Conservation (phyloP, 2,797 vertebrate species). For the Dallia pectoralis region DNA sequence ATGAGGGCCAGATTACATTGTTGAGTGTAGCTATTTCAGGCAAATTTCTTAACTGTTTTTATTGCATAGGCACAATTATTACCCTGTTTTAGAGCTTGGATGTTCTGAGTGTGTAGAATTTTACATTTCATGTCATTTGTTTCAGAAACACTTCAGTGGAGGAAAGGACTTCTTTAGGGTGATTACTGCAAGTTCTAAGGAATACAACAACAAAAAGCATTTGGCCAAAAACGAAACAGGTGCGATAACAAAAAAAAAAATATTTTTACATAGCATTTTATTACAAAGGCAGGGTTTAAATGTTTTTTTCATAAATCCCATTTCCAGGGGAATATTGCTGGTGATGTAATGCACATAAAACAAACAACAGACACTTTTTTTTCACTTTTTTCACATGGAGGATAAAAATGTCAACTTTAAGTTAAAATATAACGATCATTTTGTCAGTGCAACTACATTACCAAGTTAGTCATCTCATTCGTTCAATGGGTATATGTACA, state of each 20-base stretch:
- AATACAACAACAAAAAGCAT: slow-evolving; percentile 1
- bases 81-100: neutral
- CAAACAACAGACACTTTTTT: too few relatives aligned
- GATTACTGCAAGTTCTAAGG: slow-evolving; percentile 49
- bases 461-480: too few relatives aligned
- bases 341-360: too few relatives aligned
- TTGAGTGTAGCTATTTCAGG: neutral
- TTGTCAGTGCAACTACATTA: too few relatives aligned
- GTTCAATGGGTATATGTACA: too few relatives aligned
- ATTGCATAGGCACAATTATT: neutral
- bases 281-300: neutral
- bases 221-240: slow-evolving; percentile 29
- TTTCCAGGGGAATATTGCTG: too few relatives aligned
- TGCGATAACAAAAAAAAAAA: too few relatives aligned
- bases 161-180: slow-evolving; percentile 34
- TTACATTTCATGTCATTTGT: neutral
- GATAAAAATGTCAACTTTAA: too few relatives aligned
- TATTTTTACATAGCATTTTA: neutral
- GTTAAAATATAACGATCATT: too few relatives aligned
- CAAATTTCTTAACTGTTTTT: neutral
- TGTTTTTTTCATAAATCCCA: too few relatives aligned
- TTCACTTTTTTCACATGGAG: too few relatives aligned
- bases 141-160: slow-evolving; percentile 50
- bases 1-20: neutral
- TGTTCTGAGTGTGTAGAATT: neutral